Evolutionary conservation across 2,113 vertebrate genomes (phyloP), one percentile per base, ranked within the genome.

Genomic region (Bolborhynchus lineola): DNA sequence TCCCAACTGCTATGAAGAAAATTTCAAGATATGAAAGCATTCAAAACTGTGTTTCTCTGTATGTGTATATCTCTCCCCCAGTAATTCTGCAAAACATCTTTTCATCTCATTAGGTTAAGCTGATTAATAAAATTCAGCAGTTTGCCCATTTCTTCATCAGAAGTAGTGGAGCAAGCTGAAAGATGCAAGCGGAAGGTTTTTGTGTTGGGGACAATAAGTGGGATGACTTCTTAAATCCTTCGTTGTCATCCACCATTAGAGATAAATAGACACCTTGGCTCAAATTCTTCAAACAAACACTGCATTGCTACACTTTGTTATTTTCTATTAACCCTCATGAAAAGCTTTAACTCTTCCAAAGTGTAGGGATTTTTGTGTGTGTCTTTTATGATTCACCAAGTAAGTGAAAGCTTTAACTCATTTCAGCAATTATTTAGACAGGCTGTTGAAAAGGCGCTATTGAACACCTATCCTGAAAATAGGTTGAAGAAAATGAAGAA

Each of bases 91-190:
- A 95, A 97, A 97, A 98, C 98, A 97, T 98, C 98, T 98, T 98
- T 99, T 99, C 98, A 99, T 99, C 98, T 99, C 98, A 99, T 99
- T 99, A 99, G 98, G 98, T 97, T 98, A 99, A 99, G 98, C 98
- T 99, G 98, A 99, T 99, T 98, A 99, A 99, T 99, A 98, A 98
- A 99, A 99, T 99, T 98, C 98, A 97, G 97, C 97, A 98, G 97
- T 98, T 98, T 98, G 98, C 97, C 97, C 97, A 97, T 95, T 97
- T 97, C 91, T 96, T 86, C 95, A 96, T 97, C 94, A 98, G 97
- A 98, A 98, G 97, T 95, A 86, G 94, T 90, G 94, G 97, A 96
- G 86, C 94, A 97, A 98, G 97, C 95, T 97, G 96, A 98, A 98
- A 98, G 98, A 97, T 93, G 97, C 97, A 94, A 95, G 96, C 95